These are phyloP conservation scores for Equus przewalskii DNA, from an alignment of 2,113 vertebrate genomes.

Conservation along the genomic window DNA sequence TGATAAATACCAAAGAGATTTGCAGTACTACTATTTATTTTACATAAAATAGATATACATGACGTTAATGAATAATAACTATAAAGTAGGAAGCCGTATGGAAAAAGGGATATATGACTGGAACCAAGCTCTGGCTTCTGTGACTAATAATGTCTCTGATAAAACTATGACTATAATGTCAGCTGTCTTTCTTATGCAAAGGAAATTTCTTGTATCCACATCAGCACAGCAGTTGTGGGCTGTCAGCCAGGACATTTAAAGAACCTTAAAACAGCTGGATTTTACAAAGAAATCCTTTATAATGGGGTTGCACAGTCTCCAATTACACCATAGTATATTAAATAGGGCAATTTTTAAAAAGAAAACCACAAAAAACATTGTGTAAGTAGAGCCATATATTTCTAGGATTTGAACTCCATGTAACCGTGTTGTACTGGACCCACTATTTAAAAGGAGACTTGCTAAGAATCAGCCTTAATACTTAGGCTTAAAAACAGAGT, in stretches of 20 bases:
- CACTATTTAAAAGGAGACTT: slow-evolving; percentile 50
- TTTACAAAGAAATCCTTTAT: slow-evolving; percentile 57
- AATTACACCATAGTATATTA: slow-evolving; percentile 53
- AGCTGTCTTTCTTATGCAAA: slow-evolving; percentile 36
- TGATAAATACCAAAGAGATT: neutral
- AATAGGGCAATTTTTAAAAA: neutral
- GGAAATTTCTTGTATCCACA: neutral
- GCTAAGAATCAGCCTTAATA: slow-evolving; percentile 43
- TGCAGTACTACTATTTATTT: neutral
- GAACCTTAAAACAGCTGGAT: slow-evolving; percentile 53
- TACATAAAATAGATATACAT: neutral
- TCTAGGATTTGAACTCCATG: slow-evolving; percentile 11
- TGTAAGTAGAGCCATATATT: neutral
- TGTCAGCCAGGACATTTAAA: slow-evolving; percentile 48
- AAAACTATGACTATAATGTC: neutral
- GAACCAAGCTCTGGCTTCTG: neutral
- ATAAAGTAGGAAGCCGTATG: slow-evolving; percentile 17
- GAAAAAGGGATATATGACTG: neutral
- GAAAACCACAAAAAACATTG: slow-evolving; percentile 26
- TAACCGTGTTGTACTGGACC: neutral
- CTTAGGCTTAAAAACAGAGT: slow-evolving; percentile 43
- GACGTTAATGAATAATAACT: slow-evolving; percentile 6
- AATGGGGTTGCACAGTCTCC: neutral
- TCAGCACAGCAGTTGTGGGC: neutral
- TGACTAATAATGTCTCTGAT: neutral